Conservation (phyloP, 2,113 vertebrate genomes). For the Psammodynastes pulverulentus region DNA sequence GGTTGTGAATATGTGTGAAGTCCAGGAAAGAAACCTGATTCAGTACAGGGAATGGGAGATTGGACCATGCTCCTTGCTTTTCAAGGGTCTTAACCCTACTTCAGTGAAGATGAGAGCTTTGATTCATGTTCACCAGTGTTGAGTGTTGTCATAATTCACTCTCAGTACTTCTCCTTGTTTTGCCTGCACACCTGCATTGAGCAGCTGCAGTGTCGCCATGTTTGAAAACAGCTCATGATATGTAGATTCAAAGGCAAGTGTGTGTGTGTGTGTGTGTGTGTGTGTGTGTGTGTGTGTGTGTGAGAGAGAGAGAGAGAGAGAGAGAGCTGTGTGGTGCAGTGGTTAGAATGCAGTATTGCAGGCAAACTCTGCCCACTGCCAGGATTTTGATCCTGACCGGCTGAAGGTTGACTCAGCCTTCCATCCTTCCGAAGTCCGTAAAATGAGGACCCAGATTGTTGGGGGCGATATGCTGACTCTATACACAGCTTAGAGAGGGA, state of each 20-base stretch:
- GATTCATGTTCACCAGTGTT: neutral
- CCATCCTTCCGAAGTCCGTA: neutral
- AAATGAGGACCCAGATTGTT: neutral
- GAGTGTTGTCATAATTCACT: neutral
- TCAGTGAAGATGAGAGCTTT: neutral
- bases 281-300: too few relatives aligned
- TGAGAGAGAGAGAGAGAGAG: too few relatives aligned
- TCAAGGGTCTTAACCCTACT: neutral
- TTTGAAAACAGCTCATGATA: neutral
- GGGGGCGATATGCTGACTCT: neutral
- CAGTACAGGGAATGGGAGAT: neutral
- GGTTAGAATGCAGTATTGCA: neutral
- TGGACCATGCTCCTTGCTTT: neutral
- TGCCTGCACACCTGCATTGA: neutral
- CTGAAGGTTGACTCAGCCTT: neutral
- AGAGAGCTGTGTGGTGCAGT: neutral
- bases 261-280: too few relatives aligned
- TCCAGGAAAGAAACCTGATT: neutral
- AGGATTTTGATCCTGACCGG: neutral
- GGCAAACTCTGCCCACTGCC: neutral
- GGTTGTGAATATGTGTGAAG: neutral
- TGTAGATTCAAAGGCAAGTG: neutral
- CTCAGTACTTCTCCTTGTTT: neutral
- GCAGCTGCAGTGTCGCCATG: neutral
- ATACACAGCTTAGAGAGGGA: neutral